Conservation (phyloP, 1,140 invertebrate species). For the Sesamia nonagrioides region DNA sequence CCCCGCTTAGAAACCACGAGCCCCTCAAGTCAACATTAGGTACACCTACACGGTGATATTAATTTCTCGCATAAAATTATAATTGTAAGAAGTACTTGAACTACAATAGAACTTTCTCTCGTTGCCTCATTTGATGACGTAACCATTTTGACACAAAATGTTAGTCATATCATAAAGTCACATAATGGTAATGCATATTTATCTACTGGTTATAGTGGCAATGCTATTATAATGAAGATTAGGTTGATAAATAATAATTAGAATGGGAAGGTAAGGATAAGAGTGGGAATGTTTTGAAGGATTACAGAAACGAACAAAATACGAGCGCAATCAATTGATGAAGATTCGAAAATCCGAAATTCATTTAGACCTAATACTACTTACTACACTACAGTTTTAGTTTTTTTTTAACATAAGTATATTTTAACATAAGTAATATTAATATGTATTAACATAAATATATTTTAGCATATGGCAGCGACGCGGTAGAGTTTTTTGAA, state of each 20-base stretch:
- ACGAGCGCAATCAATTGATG: too few relatives aligned
- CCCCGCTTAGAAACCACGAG: too few relatives aligned
- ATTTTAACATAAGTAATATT: too few relatives aligned
- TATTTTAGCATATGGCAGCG: too few relatives aligned
- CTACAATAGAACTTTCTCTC: slow-evolving; percentile 65
- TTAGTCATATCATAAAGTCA: slow-evolving; percentile 47
- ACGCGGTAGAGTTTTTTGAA: too few relatives aligned
- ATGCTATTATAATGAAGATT: background rate
- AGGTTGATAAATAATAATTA: background rate
- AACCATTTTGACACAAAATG: slow-evolving; percentile 55
- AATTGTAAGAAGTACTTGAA: slow-evolving; percentile 22
- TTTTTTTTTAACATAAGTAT: too few relatives aligned
- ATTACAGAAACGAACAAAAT: too few relatives aligned
- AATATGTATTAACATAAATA: too few relatives aligned
- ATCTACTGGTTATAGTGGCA: background rate
- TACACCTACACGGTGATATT: background rate
- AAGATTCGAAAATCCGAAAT: too few relatives aligned
- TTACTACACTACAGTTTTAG: too few relatives aligned
- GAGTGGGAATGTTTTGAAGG: too few relatives aligned
- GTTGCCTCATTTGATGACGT: slow-evolving; percentile 55
- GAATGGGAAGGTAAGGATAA: background rate
- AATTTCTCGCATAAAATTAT: slow-evolving; percentile 6
- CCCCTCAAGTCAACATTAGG: background rate
- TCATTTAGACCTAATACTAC: too few relatives aligned
- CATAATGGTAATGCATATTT: background rate